A percentile compares a stretch with the other conserved stretches of the same genome.
Conservation (phyloP, 2,797 vertebrate species). For the Sardinella longiceps region DNA sequence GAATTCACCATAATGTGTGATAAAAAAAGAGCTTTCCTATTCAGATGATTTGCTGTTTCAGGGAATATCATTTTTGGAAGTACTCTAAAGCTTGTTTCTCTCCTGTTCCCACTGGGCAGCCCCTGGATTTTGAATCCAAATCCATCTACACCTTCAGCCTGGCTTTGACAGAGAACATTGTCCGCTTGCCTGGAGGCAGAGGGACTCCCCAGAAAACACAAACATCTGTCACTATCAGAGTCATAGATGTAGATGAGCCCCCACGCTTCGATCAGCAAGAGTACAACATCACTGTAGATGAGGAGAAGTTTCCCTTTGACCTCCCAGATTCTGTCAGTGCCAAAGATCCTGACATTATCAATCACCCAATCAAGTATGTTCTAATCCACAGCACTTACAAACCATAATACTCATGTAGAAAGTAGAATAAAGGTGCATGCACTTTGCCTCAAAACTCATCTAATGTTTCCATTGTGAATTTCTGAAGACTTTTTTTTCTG, state of each 20-base stretch:
- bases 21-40: not conserved
- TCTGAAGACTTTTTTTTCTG: not conserved
- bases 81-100: not conserved
- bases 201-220: conserved; percentile 58
- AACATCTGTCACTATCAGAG: conserved; percentile 75
- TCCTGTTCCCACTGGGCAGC: conserved; percentile 62
- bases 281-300: conserved; percentile 82
- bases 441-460: no score
- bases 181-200: conserved; percentile 55
- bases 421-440: no score
- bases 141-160: conserved; percentile 76
- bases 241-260: conserved; percentile 89
- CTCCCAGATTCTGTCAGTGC: conserved; percentile 78
- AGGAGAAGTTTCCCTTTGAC: conserved; percentile 70
- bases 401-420: not conserved
- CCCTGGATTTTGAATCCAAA: conserved; percentile 84
- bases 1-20: not conserved
- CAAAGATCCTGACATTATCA: conserved; percentile 79
- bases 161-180: conserved; percentile 77
- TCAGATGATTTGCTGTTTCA: not conserved
- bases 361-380: conserved; percentile 77
- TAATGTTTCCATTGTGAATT: not conserved
- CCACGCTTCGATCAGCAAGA: conserved; percentile 76
- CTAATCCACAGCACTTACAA: not conserved
- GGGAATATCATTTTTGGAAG: no score